A percentile compares a stretch with the other conserved stretches of the same genome.
phyloP scores from a whole-genome alignment of 2,797 vertebrate species.

The Graptemys geographica region DNA sequence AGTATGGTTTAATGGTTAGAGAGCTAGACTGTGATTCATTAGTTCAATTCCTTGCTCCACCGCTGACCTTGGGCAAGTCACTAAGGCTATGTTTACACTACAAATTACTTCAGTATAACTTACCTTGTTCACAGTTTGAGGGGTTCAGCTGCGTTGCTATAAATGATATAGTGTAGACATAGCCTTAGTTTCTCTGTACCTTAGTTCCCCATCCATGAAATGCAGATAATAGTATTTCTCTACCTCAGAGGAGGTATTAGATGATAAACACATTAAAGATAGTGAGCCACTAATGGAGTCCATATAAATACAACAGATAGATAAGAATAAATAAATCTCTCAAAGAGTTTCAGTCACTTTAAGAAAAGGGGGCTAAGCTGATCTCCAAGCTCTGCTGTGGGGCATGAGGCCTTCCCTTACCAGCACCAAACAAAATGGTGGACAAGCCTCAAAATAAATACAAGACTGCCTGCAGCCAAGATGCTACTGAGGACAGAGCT shows the following conservation, averaged over 20 bases:
- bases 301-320: not conserved
- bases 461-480: not conserved
- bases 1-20: not conserved
- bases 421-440: not conserved
- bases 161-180: not conserved
- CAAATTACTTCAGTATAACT: not conserved
- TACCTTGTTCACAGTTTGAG: not conserved
- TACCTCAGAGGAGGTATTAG: not conserved
- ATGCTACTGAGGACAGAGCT: not conserved
- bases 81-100: not conserved
- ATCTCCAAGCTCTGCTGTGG: not conserved
- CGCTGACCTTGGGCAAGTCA: not conserved
- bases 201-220: not conserved
- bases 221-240: not conserved
- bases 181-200: not conserved
- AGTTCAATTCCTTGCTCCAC: not conserved
- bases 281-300: not conserved
- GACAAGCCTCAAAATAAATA: not conserved
- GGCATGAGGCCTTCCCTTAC: not conserved
- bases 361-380: not conserved
- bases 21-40: not conserved
- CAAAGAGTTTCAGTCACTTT: not conserved
- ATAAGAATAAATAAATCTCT: not conserved
- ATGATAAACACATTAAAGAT: not conserved
- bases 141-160: not conserved